Evolutionary conservation across 2,113 vertebrate genomes (phyloP), one percentile per base, ranked within the genome.

Genomic region (Pao palembangensis): DNA sequence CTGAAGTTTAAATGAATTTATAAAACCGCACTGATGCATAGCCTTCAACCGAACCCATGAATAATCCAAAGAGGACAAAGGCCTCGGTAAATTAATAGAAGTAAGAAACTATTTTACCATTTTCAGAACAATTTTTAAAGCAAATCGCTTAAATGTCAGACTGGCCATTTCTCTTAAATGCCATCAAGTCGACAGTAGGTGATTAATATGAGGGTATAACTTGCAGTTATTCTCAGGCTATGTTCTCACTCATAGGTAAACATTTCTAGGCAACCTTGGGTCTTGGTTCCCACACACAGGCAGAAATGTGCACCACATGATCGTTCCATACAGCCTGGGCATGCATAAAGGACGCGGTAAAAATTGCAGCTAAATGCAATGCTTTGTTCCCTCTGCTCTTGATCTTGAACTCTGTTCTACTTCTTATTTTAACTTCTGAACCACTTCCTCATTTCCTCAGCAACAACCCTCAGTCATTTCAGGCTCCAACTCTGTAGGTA

Each of bases 21-120:
- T 31, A 34, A 25, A 60, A 57, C 43, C 13, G 16, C 25, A 46
- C 34, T 21, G 13, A 31, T n/a, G 19, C 46, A 34, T 44, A 55
- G 18, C 28, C 63, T 53, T 65, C 62, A 57, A 51, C 41, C n/a
- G 14, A 60, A 67, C 75, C 70, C 19, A 75, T 69, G 64, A 42
- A 55, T 46, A 74, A 69, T 38, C 57, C 56, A 59, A 47, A 41
- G 28, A 31, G 12, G 41, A 66, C 51, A 67, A 53, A 63, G 34
- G 52, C 10, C 34, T 42, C 5, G 44, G 46, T 48, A 56, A 71
- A 62, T 10, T 11, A 70, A 61, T 61, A 56, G 34, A 38, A 44
- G 55, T 51, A 68, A 8, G 58, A 44, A 23, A 50, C 25, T 10
- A 46, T 19, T 71, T 18, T 6, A 48, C n/a, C 46, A 48, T 18